Conservation (phyloP, 1,140 invertebrate species). For the Aplysia californica region DNA sequence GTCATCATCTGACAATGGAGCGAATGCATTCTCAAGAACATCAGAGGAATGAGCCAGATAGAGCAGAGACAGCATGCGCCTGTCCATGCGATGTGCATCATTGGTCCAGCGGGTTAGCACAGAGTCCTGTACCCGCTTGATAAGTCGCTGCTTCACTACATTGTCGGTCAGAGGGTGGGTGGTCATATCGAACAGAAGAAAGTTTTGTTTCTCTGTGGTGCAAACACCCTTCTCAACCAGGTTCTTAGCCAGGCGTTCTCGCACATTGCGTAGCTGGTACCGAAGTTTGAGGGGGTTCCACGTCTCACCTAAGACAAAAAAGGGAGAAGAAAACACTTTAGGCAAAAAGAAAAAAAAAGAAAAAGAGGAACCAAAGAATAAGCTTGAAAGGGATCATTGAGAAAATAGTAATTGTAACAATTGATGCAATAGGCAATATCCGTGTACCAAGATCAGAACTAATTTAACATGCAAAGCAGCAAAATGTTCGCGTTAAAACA, state of each 20-base stretch:
- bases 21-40: constrained; percentile 99
- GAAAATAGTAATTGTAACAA: too few relatives aligned
- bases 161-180: constrained; percentile 98
- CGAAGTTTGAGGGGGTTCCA: constrained; percentile 99
- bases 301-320: constrained; percentile 86
- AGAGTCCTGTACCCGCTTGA: constrained; percentile 97
- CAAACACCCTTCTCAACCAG: constrained; percentile 99
- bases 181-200: constrained; percentile 99
- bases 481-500: too few relatives aligned
- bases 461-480: too few relatives aligned
- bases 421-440: too few relatives aligned
- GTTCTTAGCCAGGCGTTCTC: constrained; percentile 99
- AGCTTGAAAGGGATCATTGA: background rate
- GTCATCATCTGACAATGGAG: constrained; percentile 96
- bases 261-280: constrained; percentile 98
- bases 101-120: constrained; percentile 97
- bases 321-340: background rate
- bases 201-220: constrained; percentile 99
- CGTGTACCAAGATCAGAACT: too few relatives aligned
- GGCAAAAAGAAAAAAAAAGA: background rate
- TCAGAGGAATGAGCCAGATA: constrained; percentile 97
- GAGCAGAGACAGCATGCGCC: constrained; percentile 90
- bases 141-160: constrained; percentile 93
- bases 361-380: too few relatives aligned
- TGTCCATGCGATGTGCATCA: constrained; percentile 97